Evolutionary conservation across 2,888 invertebrate species (phyloP).

Genomic region (Diloba caeruleocephala): DNA sequence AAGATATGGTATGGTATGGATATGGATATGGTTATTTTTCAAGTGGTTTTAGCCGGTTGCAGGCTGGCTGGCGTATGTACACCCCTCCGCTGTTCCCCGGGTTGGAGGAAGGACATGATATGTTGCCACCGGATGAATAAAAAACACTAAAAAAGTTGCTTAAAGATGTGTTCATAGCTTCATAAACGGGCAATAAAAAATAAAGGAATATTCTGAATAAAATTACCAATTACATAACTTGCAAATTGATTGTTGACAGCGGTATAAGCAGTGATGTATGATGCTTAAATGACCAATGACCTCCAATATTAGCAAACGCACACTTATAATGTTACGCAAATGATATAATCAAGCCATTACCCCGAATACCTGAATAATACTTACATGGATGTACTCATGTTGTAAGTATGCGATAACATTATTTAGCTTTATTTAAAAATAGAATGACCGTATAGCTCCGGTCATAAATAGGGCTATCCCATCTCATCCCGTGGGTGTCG

Average conservation of each 20-base stretch:
- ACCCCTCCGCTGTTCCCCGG: too few species aligned
- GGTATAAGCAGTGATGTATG: slow-evolving; percentile 52
- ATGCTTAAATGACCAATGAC: slow-evolving; percentile 54
- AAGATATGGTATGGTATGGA: too few species aligned
- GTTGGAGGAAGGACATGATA: too few species aligned
- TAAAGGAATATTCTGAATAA: slow-evolving; percentile 25
- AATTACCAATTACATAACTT: slow-evolving; percentile 55
- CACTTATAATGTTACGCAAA: slow-evolving; percentile 53
- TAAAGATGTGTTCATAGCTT: background rate
- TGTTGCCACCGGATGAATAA: too few species aligned
- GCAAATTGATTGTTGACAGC: slow-evolving; percentile 62
- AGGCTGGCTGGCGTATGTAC: too few species aligned
- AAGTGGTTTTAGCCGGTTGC: too few species aligned
- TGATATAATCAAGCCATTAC: slow-evolving; percentile 68
- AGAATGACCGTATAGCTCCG: too few species aligned
- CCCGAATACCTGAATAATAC: slow-evolving; percentile 66
- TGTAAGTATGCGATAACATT: slow-evolving; percentile 27
- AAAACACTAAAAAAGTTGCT: too few species aligned
- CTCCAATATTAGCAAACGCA: slow-evolving; percentile 47
- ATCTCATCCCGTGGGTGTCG: too few species aligned
- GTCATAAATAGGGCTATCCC: too few species aligned
- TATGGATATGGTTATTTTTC: too few species aligned
- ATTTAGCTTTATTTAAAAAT: slow-evolving; percentile 3
- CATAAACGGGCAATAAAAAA: slow-evolving; percentile 36
- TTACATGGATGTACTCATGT: slow-evolving; percentile 37